Evolutionary conservation across 1,140 invertebrate species (phyloP).

Genomic region (Macrobrachium nipponense): DNA sequence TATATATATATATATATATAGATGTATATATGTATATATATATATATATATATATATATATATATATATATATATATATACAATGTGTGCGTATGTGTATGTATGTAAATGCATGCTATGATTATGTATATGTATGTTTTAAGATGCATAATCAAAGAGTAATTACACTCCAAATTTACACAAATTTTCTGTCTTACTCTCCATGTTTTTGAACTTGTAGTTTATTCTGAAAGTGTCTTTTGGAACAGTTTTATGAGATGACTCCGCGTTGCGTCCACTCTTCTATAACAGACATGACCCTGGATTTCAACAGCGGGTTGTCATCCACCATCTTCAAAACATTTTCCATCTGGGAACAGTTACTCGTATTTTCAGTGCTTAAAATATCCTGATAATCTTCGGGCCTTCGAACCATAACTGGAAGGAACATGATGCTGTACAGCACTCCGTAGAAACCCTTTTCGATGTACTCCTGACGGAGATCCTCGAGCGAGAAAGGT

Average conservation of each 20-base stretch:
- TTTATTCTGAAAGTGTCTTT: too few relatives aligned
- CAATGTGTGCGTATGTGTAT: neutral
- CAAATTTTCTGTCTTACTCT: too few relatives aligned
- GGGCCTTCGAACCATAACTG: conserved; percentile 1
- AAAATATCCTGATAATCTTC: conserved; percentile 13
- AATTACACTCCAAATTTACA: too few relatives aligned
- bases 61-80: conserved; percentile 20
- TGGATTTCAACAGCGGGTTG: conserved; percentile 23
- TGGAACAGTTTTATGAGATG: conserved; percentile 9
- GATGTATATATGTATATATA: neutral
- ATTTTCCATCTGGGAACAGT: neutral
- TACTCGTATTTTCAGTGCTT: neutral
- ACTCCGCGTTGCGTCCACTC: conserved; percentile 22
- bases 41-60: conserved; percentile 12
- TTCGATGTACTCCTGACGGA: conserved; percentile 24
- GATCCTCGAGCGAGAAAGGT: conserved; percentile 34
- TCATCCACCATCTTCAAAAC: conserved; percentile 33
- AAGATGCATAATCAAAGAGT: too few relatives aligned
- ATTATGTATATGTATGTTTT: too few relatives aligned
- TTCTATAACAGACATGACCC: conserved; percentile 23
- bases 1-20: conserved; percentile 8
- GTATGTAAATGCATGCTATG: neutral
- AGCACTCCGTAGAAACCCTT: conserved; percentile 27
- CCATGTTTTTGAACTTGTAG: too few relatives aligned
- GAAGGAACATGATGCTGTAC: conserved; percentile 34